Conservation (phyloP, 2,113 vertebrate genomes). For the Neolamprologus toae region DNA sequence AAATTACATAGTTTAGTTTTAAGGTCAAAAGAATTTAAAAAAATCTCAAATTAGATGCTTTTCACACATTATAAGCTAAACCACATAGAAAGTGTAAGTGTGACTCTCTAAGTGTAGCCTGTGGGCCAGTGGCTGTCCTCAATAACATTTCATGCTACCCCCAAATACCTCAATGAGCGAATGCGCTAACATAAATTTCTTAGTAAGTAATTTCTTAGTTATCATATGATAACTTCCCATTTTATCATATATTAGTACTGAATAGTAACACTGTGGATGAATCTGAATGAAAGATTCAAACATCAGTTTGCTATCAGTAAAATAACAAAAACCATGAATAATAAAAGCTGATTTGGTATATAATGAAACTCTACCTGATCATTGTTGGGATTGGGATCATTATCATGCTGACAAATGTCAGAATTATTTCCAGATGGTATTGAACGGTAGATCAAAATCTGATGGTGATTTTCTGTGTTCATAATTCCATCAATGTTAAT, state of each 20-base stretch:
- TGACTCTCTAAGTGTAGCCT: background rate
- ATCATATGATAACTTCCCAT: background rate
- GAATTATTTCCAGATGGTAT: background rate
- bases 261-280: background rate
- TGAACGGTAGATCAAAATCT: background rate
- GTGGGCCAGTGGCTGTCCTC: background rate
- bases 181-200: background rate
- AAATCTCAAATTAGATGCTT: background rate
- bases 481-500: background rate
- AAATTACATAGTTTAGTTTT: background rate
- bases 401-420: background rate
- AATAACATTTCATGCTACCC: background rate
- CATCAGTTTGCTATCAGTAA: background rate
- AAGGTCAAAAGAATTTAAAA: background rate
- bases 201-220: too few relatives aligned
- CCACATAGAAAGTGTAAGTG: background rate
- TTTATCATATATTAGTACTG: background rate
- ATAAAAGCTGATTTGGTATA: background rate
- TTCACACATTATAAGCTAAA: background rate
- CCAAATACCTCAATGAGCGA: background rate
- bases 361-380: background rate
- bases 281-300: background rate
- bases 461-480: background rate
- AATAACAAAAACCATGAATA: background rate
- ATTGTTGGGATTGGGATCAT: background rate